Percentiles rank a stretch among this genome's conserved stretches.
phyloP scores from a whole-genome alignment of 2,797 vertebrate genomes.

The Eupleurogrammus muticus region DNA sequence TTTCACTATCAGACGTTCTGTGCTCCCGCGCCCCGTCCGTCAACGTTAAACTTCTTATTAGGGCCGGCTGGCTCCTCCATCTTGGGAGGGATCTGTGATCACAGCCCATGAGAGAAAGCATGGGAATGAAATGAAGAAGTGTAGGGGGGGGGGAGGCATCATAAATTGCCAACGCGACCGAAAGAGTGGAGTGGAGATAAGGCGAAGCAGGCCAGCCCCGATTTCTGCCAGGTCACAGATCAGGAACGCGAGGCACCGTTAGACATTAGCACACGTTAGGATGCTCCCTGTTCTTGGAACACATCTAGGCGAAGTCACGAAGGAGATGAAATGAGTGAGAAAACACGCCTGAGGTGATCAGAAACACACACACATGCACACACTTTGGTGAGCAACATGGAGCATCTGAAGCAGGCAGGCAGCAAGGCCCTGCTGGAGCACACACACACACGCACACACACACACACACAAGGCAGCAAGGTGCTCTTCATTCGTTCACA shows the following conservation, averaged over 20 bases:
- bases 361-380: slow-evolving; percentile 23
- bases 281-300: slow-evolving; percentile 39
- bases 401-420: slow-evolving; percentile 17
- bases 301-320: slow-evolving; percentile 50
- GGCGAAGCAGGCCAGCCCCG: slow-evolving; percentile 10
- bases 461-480: slow-evolving; percentile 51
- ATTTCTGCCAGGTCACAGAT: slow-evolving; percentile 62
- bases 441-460: no score
- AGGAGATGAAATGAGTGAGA: slow-evolving; percentile 61
- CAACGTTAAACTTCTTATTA: slow-evolving; percentile 48
- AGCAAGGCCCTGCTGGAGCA: slow-evolving; percentile 7
- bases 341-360: slow-evolving; percentile 38
- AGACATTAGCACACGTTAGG: slow-evolving; percentile 32
- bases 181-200: neutral
- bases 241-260: slow-evolving; percentile 46
- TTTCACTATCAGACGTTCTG: slow-evolving; percentile 35
- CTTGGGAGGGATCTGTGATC: slow-evolving; percentile 48
- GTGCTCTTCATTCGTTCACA: slow-evolving; percentile 60
- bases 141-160: no score
- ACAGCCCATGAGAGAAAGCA: neutral
- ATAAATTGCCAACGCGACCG: slow-evolving; percentile 2
- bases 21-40: slow-evolving; percentile 20
- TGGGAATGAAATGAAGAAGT: slow-evolving; percentile 33
- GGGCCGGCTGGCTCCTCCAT: slow-evolving; percentile 52
- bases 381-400: slow-evolving; percentile 39